phyloP scores from a whole-genome alignment of 2,797 vertebrate species.

The Diglossa cyanea region DNA sequence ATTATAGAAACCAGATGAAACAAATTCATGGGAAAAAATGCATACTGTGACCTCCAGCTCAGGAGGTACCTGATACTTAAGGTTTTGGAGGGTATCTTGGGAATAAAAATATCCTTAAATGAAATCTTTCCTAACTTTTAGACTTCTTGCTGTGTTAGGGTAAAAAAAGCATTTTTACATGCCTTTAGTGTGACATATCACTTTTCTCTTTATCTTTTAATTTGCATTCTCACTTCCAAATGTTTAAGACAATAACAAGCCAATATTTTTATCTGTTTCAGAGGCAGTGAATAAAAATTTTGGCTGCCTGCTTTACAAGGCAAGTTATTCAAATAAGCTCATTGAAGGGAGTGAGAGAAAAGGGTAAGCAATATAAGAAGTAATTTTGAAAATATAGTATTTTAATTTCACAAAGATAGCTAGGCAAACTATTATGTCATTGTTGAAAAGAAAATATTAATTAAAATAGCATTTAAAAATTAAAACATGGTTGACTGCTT shows the following conservation, averaged over 20 bases:
- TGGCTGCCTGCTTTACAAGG: not conserved
- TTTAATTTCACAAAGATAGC: constrained; percentile 25
- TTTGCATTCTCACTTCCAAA: not conserved
- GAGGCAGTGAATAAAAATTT: not conserved
- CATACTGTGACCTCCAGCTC: not conserved
- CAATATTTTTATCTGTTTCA: not conserved
- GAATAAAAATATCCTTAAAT: not conserved
- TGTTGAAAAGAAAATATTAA: constrained; percentile 39
- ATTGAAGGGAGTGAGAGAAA: not conserved
- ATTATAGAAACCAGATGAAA: not conserved
- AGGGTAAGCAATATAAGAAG: not conserved
- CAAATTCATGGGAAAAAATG: not conserved
- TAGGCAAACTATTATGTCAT: not conserved
- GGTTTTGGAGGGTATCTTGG: not conserved
- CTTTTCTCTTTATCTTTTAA: not conserved
- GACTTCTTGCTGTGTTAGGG: not conserved
- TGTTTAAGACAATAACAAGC: not conserved
- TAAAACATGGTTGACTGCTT: not conserved
- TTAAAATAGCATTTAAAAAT: constrained; percentile 44
- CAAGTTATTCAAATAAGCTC: not conserved
- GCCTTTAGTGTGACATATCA: not conserved
- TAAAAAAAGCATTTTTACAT: not conserved
- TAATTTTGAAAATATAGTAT: constrained; percentile 14
- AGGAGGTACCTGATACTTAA: not conserved
- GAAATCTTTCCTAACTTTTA: not conserved